Conservation (phyloP, 2,797 vertebrate species). For the Gobio occitaniae region DNA sequence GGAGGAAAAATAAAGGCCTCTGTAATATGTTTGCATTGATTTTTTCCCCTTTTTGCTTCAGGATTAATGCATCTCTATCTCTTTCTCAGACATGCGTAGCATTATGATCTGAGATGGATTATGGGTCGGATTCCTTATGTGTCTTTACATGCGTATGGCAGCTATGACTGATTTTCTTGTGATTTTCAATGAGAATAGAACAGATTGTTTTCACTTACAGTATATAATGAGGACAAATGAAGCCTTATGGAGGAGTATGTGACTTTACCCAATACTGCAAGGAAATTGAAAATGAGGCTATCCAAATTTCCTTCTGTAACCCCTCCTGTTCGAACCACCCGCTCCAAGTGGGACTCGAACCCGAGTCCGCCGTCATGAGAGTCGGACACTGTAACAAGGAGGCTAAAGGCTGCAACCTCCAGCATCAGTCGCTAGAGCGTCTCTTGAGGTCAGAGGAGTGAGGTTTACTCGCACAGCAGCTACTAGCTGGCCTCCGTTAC, state of each 20-base stretch:
- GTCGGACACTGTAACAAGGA: no score
- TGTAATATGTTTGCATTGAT: constrained; percentile 38
- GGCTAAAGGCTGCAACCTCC: no score
- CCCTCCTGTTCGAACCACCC: no score
- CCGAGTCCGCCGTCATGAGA: no score
- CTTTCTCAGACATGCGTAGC: not conserved
- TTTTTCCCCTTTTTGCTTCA: not conserved
- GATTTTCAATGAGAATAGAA: not conserved
- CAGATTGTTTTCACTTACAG: not conserved
- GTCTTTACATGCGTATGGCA: not conserved
- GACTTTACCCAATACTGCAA: not conserved
- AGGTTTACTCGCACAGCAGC: no score
- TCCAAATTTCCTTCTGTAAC: not conserved
- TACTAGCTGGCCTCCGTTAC: no score
- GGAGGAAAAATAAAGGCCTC: constrained; percentile 12
- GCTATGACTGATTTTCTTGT: not conserved
- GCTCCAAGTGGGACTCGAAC: no score
- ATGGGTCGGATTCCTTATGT: not conserved
- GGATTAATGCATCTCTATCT: constrained; percentile 4
- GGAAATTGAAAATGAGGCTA: not conserved
- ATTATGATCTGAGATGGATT: not conserved
- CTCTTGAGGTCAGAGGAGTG: no score
- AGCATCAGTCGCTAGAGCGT: no score
- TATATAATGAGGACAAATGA: not conserved
- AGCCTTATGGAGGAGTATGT: not conserved